Evolutionary conservation across 2,797 vertebrate genomes (phyloP), one percentile per base, ranked within the genome.

Genomic region (Miichthys miiuy): DNA sequence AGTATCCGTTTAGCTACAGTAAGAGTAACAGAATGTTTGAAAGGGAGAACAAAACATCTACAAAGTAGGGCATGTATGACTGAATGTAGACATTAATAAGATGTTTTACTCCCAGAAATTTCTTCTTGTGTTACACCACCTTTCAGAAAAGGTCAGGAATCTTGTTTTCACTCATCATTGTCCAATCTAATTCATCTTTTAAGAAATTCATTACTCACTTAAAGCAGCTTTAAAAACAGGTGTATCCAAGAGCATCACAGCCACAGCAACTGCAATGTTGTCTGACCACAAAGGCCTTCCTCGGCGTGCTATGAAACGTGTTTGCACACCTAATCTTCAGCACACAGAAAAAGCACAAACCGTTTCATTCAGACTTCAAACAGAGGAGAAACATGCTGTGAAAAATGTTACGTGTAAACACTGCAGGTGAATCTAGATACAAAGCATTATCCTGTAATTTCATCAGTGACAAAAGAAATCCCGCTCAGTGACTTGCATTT

Each of bases 391-490:
- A 70, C 11, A 47, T 10, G 30, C 13, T 18, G 27, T 50, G 47
- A 56, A 79, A 74, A 55, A 23, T 18, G 48, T 7, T 38, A 6
- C 20, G 2, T 20, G 48, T 25, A 34, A 69, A 68, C 70, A 71
- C 0, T 20, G 47, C 17, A 74, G 46, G 10, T 42, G 16, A 58
- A 10, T 44, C 16, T 21, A 21, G 2, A 34, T 67, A 66, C 25
- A 66, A 72, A 73, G 25, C 67, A 30, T 41, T 9, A 8, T 60
- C 21, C 44, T 27, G 52, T 55, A 55, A 17, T 54, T 64, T 25
- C 1, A 58, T 68, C 50, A 23, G 18, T 72, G 62, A 67, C 52
- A 75, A 55, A 68, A 17, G 21, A 69, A 61, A 62, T 6, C 42
- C 50, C 34, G 13, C 13, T 61, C 12, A 18, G 17, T 11, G 18